Evolutionary conservation across 23 tunicate species (phyloP).

Genomic region (Halocynthia roretzi): DNA sequence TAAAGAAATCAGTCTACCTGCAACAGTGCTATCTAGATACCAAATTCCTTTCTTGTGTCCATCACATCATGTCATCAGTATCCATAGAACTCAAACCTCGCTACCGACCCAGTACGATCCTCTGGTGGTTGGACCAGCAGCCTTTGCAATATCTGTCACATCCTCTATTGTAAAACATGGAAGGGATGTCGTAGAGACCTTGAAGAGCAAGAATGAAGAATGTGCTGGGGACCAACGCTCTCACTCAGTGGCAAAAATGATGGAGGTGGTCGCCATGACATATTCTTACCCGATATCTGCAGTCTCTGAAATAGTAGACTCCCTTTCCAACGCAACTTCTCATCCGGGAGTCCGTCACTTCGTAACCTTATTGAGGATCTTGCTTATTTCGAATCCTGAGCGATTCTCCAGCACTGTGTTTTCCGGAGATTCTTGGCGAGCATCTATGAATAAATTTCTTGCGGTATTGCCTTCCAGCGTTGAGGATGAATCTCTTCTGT

Average conservation of each 20-base stretch:
- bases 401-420: conserved; percentile 21
- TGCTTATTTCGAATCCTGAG: conserved; percentile 23
- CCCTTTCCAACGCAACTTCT: conserved; percentile 40
- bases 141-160: conserved; percentile 31
- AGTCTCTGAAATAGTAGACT: conserved; percentile 16
- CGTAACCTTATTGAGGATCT: conserved; percentile 38
- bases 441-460: conserved; percentile 46
- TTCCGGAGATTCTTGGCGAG: conserved; percentile 38
- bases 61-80: conserved; percentile 59
- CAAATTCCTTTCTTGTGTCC: conserved; percentile 83
- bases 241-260: background rate
- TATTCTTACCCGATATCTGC: conserved; percentile 37
- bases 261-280: conserved; percentile 4
- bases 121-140: conserved; percentile 48
- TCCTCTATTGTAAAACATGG: background rate
- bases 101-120: conserved; percentile 40
- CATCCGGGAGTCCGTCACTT: conserved; percentile 57
- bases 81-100: conserved; percentile 37
- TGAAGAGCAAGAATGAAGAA: background rate
- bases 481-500: conserved; percentile 66
- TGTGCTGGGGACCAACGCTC: conserved; percentile 17
- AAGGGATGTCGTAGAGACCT: background rate
- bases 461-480: conserved; percentile 56
- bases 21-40: conserved; percentile 47
- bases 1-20: conserved; percentile 56